phyloP scores from a whole-genome alignment of 1,140 invertebrate genomes.

The Drosophila asahinai region DNA sequence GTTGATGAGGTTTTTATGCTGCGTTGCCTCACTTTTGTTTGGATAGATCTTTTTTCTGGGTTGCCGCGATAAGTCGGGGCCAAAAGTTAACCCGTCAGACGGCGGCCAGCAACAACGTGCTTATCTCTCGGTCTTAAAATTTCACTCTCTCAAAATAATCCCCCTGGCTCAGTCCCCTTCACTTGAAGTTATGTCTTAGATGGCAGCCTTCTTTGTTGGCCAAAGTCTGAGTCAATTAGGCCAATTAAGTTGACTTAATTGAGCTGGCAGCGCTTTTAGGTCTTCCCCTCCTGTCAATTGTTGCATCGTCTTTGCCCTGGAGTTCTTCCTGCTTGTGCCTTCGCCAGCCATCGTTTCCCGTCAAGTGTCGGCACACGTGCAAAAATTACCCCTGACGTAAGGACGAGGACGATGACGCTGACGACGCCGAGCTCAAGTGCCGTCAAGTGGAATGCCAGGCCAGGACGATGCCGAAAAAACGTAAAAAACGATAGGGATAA shows the following conservation, averaged over 20 bases:
- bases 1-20: conserved; percentile 65
- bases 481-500: neutral
- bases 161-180: conserved; percentile 2
- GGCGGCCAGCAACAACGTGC: conserved; percentile 45
- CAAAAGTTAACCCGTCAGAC: conserved; percentile 45
- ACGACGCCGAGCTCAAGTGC: conserved; percentile 56
- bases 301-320: conserved; percentile 23
- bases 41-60: conserved; percentile 56
- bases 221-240: conserved; percentile 75
- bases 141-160: conserved; percentile 49
- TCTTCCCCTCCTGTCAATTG: conserved; percentile 51
- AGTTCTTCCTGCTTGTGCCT: neutral
- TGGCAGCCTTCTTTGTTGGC: conserved; percentile 37
- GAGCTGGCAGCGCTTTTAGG: conserved; percentile 65
- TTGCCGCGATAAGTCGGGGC: conserved; percentile 68
- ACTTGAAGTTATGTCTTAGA: conserved; percentile 31
- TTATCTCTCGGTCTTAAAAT: conserved; percentile 61
- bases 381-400: conserved; percentile 54
- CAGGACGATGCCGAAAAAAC: conserved; percentile 44
- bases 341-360: neutral
- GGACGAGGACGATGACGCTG: conserved; percentile 20
- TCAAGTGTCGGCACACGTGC: conserved; percentile 72
- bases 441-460: conserved; percentile 75
- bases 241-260: conserved; percentile 79
- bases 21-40: conserved; percentile 67